Conservation (phyloP, 2,113 vertebrate species). For the Saimiri boliviensis region DNA sequence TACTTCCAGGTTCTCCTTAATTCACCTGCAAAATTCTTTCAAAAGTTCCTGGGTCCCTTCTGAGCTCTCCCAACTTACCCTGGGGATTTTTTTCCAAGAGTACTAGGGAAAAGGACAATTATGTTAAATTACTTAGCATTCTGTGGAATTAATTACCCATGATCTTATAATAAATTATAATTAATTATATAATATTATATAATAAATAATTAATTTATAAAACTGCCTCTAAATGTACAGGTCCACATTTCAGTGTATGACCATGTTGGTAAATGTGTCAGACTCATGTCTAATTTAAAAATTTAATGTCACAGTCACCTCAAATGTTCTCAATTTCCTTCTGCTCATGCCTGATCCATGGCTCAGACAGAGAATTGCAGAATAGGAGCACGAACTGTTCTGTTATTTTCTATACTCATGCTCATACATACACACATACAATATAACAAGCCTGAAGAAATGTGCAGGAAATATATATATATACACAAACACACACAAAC, state of each 20-base stretch:
- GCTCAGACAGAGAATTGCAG: background rate
- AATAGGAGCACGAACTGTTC: background rate
- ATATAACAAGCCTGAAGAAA: background rate
- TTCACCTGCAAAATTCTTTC: too few relatives aligned
- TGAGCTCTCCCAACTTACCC: too few relatives aligned
- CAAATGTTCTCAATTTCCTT: background rate
- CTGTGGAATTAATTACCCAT: conserved; percentile 61
- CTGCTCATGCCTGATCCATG: background rate
- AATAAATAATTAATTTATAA: conserved; percentile 63
- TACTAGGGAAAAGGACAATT: too few relatives aligned
- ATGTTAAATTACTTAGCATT: conserved; percentile 39
- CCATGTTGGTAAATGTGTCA: conserved; percentile 15
- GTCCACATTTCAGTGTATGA: conserved; percentile 27
- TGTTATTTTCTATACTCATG: background rate
- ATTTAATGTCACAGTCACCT: background rate
- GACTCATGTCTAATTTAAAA: background rate
- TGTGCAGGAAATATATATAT: background rate
- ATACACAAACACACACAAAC: rapidly evolving
- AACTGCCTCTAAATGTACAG: background rate
- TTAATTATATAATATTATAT: too few relatives aligned
- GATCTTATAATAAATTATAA: conserved; percentile 31
- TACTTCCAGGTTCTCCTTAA: too few relatives aligned
- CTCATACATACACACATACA: background rate
- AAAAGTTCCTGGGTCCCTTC: too few relatives aligned
- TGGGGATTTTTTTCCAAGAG: too few relatives aligned